Evolutionary conservation across 92 coral and sea anemone genomes (phyloP), one percentile per base, ranked within the genome.

Genomic region (Epizoanthus stellaris): DNA sequence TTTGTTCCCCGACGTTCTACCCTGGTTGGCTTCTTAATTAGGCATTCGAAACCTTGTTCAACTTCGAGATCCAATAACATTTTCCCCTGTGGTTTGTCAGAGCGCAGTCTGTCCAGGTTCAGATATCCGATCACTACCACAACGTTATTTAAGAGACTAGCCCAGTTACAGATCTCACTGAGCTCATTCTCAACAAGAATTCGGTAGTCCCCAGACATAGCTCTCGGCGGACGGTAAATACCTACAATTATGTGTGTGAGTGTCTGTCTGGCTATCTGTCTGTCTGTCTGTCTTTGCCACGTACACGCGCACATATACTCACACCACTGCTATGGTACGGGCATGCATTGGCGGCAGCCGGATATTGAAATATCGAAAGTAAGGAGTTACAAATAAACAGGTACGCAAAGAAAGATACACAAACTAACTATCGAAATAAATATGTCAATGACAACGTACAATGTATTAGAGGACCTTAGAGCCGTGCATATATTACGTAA

Each of bases 151-250:
- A 73, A 84, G 43, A 91, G 85, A 67, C 54, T 84, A 23, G 91
- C 94, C 94, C 91, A 88, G 85, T 84, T 88, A 73, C 90, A 88
- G 73, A 88, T 88, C 67, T 88, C 76, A 83, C 90, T 88, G 19
- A 85, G 75, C 60, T 91, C 94, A 59, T 91, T 84, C 58, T 91
- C 94, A 6, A 88, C 80, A 58, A 67, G 61, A 47, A 70, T 60
- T 72, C 73, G 85, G 85, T 91, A 87, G 59, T 80, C 77, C 21
- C 91, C 89, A 14, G 83, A 82, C 65, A 91, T 76, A 34, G 79
- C 74, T 85, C 73, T 91, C 67, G 89, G 91, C 57, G 89, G 89
- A 57, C 94, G 80, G 79, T 88, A 91, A 40, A 91, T 88, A 65
- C 91, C 82, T 69, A 88, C 49, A 77, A 88, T 75, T 23, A 23